A percentile compares a stretch with the other conserved stretches of the same genome.
Evolutionary conservation across 2,888 invertebrate genomes (phyloP).

Genomic region (Sepioteuthis lessoniana): DNA sequence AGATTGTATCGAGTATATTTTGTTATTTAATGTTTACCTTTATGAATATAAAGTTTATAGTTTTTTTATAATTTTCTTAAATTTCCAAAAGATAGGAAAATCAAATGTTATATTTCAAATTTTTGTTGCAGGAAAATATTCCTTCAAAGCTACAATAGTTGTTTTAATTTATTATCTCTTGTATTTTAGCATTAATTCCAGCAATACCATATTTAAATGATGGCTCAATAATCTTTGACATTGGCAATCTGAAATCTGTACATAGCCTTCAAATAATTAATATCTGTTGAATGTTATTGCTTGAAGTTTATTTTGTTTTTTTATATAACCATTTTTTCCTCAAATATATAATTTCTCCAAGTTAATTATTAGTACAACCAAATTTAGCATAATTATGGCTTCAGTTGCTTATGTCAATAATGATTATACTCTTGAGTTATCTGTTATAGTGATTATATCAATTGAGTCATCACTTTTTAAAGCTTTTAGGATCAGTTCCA

Average conservation of each 20-base stretch:
- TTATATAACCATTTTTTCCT: background rate
- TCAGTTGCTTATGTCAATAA: background rate
- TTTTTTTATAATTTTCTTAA: no score
- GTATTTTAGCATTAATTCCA: background rate
- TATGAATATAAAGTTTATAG: no score
- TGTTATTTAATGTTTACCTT: no score
- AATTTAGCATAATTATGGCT: background rate
- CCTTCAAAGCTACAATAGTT: background rate
- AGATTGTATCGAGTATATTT: background rate
- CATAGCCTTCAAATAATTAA: background rate
- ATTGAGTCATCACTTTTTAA: background rate
- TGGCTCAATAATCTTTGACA: background rate
- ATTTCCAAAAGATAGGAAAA: no score
- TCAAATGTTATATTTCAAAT: no score
- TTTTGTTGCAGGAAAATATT: background rate
- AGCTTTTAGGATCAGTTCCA: background rate
- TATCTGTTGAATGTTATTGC: background rate
- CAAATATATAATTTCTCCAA: no score
- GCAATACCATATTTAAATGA: background rate
- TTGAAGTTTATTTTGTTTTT: background rate
- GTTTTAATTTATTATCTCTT: background rate
- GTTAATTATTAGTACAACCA: background rate
- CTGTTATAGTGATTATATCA: background rate
- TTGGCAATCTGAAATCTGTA: background rate
- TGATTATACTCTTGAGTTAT: background rate